Conservation (phyloP, 2,888 invertebrate genomes). For the Megalurothrips usitatus region DNA sequence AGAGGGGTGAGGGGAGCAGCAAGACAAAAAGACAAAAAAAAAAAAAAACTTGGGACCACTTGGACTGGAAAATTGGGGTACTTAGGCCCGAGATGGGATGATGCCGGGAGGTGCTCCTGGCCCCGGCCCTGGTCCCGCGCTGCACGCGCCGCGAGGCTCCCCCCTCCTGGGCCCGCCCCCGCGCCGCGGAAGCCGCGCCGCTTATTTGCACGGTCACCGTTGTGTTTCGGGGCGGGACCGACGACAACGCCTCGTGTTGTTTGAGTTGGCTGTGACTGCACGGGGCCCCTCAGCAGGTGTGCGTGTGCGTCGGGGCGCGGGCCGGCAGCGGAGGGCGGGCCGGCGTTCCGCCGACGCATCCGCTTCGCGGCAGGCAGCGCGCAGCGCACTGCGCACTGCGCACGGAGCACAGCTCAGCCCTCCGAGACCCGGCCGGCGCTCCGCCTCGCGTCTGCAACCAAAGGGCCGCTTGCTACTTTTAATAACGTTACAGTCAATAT, state of each 20-base stretch:
- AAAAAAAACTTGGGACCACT: too few relatives aligned
- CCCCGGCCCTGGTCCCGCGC: too few relatives aligned
- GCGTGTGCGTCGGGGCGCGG: not conserved
- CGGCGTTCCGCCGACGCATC: not conserved
- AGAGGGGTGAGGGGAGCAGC: too few relatives aligned
- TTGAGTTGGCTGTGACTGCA: not conserved
- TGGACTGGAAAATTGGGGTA: not conserved
- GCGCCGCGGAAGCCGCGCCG: not conserved
- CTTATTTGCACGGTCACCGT: not conserved
- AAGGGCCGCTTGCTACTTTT: conserved; percentile 19
- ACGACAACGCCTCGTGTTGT: not conserved
- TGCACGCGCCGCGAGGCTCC: too few relatives aligned
- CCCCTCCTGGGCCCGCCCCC: too few relatives aligned
- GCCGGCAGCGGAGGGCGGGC: not conserved
- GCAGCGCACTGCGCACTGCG: not conserved
- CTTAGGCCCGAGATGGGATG: not conserved
- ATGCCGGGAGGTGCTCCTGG: not conserved
- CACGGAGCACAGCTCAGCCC: not conserved
- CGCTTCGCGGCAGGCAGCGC: not conserved
- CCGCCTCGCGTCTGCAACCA: not conserved
- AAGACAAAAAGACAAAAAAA: too few relatives aligned
- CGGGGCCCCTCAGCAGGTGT: not conserved
- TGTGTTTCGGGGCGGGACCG: not conserved
- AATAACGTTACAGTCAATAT: conserved; percentile 27
- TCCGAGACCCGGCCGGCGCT: not conserved